Conservation (phyloP, 2,113 vertebrate species). For the Calyptommatus sinebrachiatus region DNA sequence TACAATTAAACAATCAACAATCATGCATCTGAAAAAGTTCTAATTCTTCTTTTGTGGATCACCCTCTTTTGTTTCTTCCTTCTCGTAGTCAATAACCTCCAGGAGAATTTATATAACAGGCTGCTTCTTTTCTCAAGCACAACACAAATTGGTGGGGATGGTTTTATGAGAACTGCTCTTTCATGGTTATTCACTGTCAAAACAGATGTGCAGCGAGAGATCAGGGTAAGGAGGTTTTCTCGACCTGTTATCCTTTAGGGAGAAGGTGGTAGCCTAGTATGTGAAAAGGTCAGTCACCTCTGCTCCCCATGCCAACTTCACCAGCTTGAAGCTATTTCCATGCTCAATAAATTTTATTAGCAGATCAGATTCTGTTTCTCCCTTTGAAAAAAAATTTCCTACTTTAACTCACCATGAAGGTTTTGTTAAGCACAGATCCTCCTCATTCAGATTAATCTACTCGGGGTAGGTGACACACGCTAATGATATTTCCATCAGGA, state of each 20-base stretch:
- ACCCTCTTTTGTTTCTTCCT: background rate
- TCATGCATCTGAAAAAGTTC: background rate
- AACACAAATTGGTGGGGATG: background rate
- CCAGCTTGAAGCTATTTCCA: conserved; percentile 69
- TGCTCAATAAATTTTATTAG: conserved; percentile 75
- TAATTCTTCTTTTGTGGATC: background rate
- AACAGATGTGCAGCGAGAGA: background rate
- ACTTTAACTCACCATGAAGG: conserved; percentile 41
- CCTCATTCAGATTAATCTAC: conserved; percentile 54
- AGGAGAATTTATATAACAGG: background rate
- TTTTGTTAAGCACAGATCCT: conserved; percentile 55
- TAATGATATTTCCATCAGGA: conserved; percentile 75
- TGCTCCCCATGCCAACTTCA: conserved; percentile 35
- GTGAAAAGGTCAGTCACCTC: conserved; percentile 31
- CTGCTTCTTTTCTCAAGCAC: rapidly evolving
- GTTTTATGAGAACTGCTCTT: background rate
- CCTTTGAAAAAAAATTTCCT: conserved; percentile 18
- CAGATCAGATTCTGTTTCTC: conserved; percentile 54
- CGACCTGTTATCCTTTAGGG: conserved; percentile 25
- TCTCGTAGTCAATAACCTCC: background rate
- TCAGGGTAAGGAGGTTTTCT: background rate
- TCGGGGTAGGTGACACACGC: conserved; percentile 62
- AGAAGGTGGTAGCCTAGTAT: background rate
- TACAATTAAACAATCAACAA: background rate
- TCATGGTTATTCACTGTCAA: background rate